phyloP scores from a whole-genome alignment of 2,113 vertebrate species.

The Struthio camelus region DNA sequence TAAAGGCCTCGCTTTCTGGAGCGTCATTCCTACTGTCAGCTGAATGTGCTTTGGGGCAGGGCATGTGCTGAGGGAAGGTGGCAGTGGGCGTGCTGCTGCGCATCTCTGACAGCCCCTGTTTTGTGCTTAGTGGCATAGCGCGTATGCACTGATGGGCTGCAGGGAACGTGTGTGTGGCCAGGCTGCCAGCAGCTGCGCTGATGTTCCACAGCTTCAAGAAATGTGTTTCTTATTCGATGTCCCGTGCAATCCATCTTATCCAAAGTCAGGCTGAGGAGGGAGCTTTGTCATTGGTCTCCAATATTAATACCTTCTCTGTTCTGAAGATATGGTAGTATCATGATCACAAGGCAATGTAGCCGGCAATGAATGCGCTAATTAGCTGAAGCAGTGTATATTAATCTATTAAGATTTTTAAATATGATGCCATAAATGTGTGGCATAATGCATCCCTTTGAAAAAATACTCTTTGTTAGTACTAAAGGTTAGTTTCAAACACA shows the following conservation, averaged over 20 bases:
- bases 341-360: neutral
- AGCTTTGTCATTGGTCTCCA: neutral
- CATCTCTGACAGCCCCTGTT: neutral
- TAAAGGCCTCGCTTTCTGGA: neutral
- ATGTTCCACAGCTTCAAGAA: neutral
- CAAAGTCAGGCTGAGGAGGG: neutral
- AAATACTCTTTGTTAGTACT: neutral
- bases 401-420: neutral
- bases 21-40: neutral
- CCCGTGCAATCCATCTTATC: neutral
- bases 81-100: neutral
- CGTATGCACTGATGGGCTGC: fast-evolving
- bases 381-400: neutral
- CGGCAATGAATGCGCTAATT: neutral
- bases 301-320: neutral
- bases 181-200: neutral
- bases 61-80: too few relatives aligned
- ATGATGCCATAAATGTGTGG: neutral
- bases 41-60: neutral
- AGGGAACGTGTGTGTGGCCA: fast-evolving
- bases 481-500: neutral
- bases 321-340: neutral
- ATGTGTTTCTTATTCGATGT: neutral
- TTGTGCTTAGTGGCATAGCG: fast-evolving
- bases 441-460: neutral